Percentiles rank a stretch among this genome's conserved stretches.
Conservation (phyloP, 2,888 invertebrate species). For the Idaea biselata region DNA sequence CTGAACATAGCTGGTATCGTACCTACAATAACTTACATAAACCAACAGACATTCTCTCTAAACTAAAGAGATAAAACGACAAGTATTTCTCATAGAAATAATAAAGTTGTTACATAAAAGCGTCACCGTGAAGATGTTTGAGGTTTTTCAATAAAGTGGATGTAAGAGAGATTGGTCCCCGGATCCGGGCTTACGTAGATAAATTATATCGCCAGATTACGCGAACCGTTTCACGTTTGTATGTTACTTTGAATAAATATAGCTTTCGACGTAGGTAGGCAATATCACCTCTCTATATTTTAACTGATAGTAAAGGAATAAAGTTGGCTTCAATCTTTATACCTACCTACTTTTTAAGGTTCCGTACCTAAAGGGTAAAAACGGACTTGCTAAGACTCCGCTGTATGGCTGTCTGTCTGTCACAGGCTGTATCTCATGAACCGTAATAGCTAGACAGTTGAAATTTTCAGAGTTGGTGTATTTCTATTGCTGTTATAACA, state of each 20-base stretch:
- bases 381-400: no score
- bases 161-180: not conserved
- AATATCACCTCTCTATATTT: no score
- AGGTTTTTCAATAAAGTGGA: slow-evolving; percentile 6
- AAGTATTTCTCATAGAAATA: not conserved
- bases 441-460: no score
- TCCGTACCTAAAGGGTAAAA: no score
- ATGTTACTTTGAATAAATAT: slow-evolving; percentile 23
- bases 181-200: slow-evolving; percentile 13
- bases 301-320: no score
- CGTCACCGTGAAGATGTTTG: slow-evolving; percentile 1
- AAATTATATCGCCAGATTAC: slow-evolving; percentile 28
- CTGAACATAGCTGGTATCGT: not conserved
- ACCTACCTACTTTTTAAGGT: no score
- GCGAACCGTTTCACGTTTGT: slow-evolving; percentile 15
- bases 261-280: not conserved
- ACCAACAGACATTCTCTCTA: not conserved
- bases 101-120: slow-evolving; percentile 1
- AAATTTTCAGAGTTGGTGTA: no score
- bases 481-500: no score
- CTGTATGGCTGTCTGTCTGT: no score
- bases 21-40: not conserved
- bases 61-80: not conserved
- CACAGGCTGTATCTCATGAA: no score
- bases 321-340: no score